These are phyloP conservation scores for Nemopilema nomurai DNA, from an alignment of 30 jellyfish, hydroid and myxozoan species.

Conservation along the genomic window DNA sequence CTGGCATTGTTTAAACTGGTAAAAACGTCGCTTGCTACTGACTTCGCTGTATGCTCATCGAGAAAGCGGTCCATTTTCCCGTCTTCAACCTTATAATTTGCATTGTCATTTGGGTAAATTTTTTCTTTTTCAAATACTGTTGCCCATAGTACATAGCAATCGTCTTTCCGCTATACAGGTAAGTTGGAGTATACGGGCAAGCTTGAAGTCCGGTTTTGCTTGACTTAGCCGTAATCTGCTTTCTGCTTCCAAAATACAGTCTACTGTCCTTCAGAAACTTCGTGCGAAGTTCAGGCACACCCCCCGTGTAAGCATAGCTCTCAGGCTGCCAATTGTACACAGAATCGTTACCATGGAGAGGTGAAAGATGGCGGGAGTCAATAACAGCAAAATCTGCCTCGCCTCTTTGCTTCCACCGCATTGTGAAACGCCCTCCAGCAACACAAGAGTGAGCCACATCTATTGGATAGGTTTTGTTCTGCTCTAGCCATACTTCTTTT, in stretches of 20 bases:
- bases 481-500: constrained; percentile 37
- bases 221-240: constrained; percentile 7
- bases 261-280: constrained; percentile 24
- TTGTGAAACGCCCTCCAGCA: constrained; percentile 11
- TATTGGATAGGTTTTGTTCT: constrained; percentile 36
- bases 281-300: constrained; percentile 13
- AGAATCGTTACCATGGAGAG: constrained; percentile 8
- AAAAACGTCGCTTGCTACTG: constrained; percentile 23
- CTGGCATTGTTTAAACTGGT: constrained; percentile 12
- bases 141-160: constrained; percentile 55
- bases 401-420: constrained; percentile 14
- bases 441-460: constrained; percentile 22
- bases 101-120: constrained; percentile 67
- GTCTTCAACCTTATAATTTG: constrained; percentile 1
- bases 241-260: constrained; percentile 12
- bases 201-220: constrained; percentile 41
- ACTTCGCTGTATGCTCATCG: constrained; percentile 35
- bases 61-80: neutral
- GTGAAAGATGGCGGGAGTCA: constrained; percentile 23
- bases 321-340: constrained; percentile 33
- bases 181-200: constrained; percentile 71
- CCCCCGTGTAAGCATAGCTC: neutral
- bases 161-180: constrained; percentile 32
- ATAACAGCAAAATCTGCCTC: constrained; percentile 2
- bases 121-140: constrained; percentile 38